Evolutionary conservation across 1,140 invertebrate species (phyloP).

Genomic region (Brachionus manjavacas): DNA sequence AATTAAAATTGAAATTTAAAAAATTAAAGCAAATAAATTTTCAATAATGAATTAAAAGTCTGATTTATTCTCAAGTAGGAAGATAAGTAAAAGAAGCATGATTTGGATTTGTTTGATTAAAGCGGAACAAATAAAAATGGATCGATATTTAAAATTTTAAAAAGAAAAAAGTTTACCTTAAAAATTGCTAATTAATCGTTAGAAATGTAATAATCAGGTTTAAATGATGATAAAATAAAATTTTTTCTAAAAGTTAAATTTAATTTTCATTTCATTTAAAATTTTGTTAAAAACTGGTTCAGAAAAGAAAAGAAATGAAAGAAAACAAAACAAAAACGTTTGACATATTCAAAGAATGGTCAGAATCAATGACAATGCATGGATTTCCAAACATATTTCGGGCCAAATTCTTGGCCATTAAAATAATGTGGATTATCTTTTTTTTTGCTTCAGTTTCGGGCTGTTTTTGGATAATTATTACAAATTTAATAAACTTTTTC

Average conservation of each 20-base stretch:
- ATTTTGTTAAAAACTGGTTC: not conserved
- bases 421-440: not conserved
- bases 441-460: not conserved
- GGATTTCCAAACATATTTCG: slow-evolving; percentile 7
- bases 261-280: too few species aligned
- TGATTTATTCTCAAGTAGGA: too few species aligned
- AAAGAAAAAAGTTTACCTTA: not conserved
- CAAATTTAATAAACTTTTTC: not conserved
- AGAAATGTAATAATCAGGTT: not conserved
- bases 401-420: not conserved
- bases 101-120: too few species aligned
- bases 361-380: slow-evolving; percentile 4
- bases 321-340: not conserved
- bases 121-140: too few species aligned
- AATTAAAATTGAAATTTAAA: too few species aligned
- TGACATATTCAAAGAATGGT: not conserved
- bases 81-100: too few species aligned
- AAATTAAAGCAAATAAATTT: too few species aligned
- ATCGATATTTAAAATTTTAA: too few species aligned
- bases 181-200: not conserved
- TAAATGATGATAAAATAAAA: not conserved
- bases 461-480: not conserved
- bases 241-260: too few species aligned
- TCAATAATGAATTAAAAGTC: too few species aligned
- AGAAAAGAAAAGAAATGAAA: not conserved